phyloP scores from a whole-genome alignment of 2,797 vertebrate species.

The Helicolenus hilgendorfi region DNA sequence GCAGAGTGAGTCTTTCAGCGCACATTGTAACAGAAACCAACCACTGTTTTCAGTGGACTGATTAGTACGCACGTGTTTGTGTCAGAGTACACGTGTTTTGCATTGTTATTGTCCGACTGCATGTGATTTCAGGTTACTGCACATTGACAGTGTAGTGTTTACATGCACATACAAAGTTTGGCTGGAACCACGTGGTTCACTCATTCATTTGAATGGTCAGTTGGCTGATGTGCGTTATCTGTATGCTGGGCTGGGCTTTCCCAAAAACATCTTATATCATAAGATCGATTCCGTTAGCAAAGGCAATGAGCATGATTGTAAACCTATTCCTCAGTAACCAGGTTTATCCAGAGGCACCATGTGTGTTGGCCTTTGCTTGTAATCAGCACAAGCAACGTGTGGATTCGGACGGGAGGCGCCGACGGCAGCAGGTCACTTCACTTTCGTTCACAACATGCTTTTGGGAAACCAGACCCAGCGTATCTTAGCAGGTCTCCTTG shows the following conservation, averaged over 20 bases:
- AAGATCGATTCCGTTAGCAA: conserved; percentile 14
- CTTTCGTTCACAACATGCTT: conserved; percentile 4
- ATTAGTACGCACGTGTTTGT: conserved; percentile 7
- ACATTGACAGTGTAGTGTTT: conserved; percentile 23
- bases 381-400: not conserved
- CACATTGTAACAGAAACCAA: conserved; percentile 51
- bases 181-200: conserved; percentile 15
- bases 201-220: not conserved
- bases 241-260: conserved; percentile 24
- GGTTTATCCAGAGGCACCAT: conserved; percentile 64
- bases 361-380: conserved; percentile 38
- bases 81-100: conserved; percentile 6
- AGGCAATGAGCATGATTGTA: conserved; percentile 58
- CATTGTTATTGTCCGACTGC: conserved; percentile 17
- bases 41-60: not conserved
- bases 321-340: conserved; percentile 57
- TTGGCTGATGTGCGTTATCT: conserved; percentile 15
- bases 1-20: conserved; percentile 15
- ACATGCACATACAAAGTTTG: conserved; percentile 31
- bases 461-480: conserved; percentile 2
- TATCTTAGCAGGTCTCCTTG: conserved; percentile 89
- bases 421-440: not conserved
- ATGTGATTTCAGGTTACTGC: conserved; percentile 48
- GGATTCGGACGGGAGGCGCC: not conserved
- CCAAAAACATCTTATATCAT: conserved; percentile 20